A percentile compares a stretch with the other conserved stretches of the same genome.
Conservation (phyloP, 2,797 vertebrate genomes). For the Scyliorhinus canicula region DNA sequence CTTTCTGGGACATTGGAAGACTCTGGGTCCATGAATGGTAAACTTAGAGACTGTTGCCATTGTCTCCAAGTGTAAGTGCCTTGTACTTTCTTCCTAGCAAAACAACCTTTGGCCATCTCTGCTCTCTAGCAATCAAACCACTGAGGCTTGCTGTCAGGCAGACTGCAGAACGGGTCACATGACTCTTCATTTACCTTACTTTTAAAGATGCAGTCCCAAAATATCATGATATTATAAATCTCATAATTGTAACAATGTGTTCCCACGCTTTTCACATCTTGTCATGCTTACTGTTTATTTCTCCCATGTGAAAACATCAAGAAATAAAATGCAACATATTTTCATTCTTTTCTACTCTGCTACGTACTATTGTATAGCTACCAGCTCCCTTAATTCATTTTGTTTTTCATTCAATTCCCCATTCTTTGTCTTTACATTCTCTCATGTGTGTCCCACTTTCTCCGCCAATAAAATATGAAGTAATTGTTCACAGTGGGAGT, state of each 20-base stretch:
- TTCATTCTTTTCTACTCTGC: not conserved
- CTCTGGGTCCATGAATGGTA: not conserved
- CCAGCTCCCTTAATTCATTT: not conserved
- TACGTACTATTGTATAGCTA: not conserved
- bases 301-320: not conserved
- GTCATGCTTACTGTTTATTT: not conserved
- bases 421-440: not conserved
- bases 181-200: not conserved
- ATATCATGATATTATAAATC: not conserved
- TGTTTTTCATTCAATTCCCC: not conserved
- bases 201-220: not conserved
- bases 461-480: not conserved
- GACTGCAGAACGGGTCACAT: not conserved
- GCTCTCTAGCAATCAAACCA: not conserved
- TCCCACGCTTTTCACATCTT: not conserved
- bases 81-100: not conserved
- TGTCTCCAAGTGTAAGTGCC: not conserved
- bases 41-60: not conserved
- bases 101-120: not conserved
- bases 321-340: not conserved
- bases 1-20: not conserved
- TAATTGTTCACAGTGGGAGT: not conserved
- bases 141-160: not conserved
- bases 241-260: not conserved
- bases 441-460: not conserved